Percentiles rank a stretch among this genome's conserved stretches.
These are phyloP conservation scores for Malurus melanocephalus DNA, from an alignment of 2,113 vertebrate genomes.

Conservation along the genomic window DNA sequence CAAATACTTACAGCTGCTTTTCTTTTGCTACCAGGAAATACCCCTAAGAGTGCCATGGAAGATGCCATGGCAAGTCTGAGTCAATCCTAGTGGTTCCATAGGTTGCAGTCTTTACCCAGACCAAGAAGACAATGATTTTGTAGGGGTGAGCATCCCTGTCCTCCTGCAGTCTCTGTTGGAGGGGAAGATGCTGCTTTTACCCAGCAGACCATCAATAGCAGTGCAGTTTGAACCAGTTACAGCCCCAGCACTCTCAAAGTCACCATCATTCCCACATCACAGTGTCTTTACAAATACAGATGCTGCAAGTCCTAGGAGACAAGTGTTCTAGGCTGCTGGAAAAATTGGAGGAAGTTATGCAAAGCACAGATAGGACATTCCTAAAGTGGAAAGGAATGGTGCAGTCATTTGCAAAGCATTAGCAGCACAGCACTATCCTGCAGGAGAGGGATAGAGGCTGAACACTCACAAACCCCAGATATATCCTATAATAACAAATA, in stretches of 20 bases:
- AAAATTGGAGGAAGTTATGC: not conserved
- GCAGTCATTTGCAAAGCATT: conserved; percentile 21
- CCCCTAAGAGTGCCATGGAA: not conserved
- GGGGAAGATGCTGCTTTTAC: not conserved
- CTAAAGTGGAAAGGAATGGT: not conserved
- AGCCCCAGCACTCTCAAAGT: not conserved
- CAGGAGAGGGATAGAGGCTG: not conserved
- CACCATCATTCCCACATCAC: not conserved
- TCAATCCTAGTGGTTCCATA: not conserved
- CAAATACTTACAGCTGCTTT: not conserved
- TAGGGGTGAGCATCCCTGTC: not conserved
- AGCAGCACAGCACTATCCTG: not conserved
- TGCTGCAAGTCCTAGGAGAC: not conserved
- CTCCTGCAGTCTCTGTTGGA: not conserved
- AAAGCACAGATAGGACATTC: not conserved
- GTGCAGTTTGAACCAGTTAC: not conserved
- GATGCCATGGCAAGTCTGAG: not conserved
- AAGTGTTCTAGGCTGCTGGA: not conserved
- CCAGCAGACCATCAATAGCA: not conserved
- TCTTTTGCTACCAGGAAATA: not conserved
- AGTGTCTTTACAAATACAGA: not conserved
- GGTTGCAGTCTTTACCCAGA: not conserved
- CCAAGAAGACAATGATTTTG: not conserved
- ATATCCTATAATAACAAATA: conserved; percentile 43
- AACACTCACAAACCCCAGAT: not conserved